Evolutionary conservation across 1,140 invertebrate species (phyloP).

Genomic region (Radopholus similis): DNA sequence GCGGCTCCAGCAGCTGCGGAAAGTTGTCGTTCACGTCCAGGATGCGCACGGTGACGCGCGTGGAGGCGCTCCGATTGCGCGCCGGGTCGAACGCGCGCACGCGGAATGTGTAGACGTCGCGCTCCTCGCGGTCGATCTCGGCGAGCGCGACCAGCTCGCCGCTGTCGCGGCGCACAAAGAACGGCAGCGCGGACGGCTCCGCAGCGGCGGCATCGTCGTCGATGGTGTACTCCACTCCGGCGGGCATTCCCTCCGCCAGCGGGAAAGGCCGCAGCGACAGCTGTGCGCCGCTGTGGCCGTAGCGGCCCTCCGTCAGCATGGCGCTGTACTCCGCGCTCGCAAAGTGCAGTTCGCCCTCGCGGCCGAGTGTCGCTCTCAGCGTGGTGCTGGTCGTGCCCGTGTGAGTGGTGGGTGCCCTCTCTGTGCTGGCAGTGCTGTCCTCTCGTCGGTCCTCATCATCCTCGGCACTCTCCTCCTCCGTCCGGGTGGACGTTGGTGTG

Average conservation of each 20-base stretch:
- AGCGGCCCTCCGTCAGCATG: slow-evolving; percentile 45
- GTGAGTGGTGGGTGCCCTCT: neutral
- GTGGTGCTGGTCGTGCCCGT: neutral
- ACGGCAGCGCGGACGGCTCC: slow-evolving; percentile 34
- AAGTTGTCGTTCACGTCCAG: slow-evolving; percentile 59
- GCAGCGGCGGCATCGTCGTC: neutral
- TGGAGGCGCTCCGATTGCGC: slow-evolving; percentile 2
- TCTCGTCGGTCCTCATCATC: neutral
- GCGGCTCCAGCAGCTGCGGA: slow-evolving; percentile 38
- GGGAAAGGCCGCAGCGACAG: slow-evolving; percentile 37
- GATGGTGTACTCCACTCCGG: slow-evolving; percentile 26
- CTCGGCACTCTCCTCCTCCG: neutral
- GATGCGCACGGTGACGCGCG: slow-evolving; percentile 43
- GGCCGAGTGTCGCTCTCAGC: neutral
- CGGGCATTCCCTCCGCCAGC: slow-evolving; percentile 28
- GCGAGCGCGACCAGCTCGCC: slow-evolving; percentile 50
- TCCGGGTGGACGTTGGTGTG: neutral
- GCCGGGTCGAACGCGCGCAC: slow-evolving; percentile 21
- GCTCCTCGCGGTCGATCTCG: slow-evolving; percentile 48
- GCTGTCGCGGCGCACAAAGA: slow-evolving; percentile 45
- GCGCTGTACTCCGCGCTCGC: slow-evolving; percentile 30
- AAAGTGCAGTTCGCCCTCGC: slow-evolving; percentile 10
- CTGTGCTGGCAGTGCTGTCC: neutral
- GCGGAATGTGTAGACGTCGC: slow-evolving; percentile 35
- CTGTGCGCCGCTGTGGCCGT: slow-evolving; percentile 46